Evolutionary conservation across 2,888 invertebrate species (phyloP), one percentile per base, ranked within the genome.

Genomic region (Alloscopus bannaensis): DNA sequence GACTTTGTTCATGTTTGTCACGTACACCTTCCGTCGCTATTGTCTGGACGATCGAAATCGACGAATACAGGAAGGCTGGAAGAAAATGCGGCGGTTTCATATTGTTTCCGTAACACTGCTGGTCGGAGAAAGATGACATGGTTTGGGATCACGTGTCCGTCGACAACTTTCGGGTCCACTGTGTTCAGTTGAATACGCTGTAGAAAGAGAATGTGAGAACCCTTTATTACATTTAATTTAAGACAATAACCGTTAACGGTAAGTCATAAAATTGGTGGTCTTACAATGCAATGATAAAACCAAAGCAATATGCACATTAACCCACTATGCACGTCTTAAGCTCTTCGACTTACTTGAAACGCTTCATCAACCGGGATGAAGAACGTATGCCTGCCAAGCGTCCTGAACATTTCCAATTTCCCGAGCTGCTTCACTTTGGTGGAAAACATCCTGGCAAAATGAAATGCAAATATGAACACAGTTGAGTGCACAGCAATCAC

Each of bases 301-400:
- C n/a, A n/a, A n/a, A n/a, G n/a, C n/a, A n/a, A n/a, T n/a, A n/a
- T n/a, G n/a, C n/a, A n/a, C n/a, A n/a, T n/a, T n/a, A n/a, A n/a
- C n/a, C n/a, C n/a, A n/a, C n/a, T n/a, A n/a, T n/a, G n/a, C n/a
- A n/a, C n/a, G n/a, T n/a, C n/a, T n/a, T n/a, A n/a, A n/a, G n/a
- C n/a, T n/a, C n/a, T n/a, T n/a, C 24, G 13, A 52, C 87, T 89
- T 90, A 95, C 95, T 92, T 93, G 93, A 87, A 95, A 95, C 77
- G 95, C 95, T 88, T 95, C 94, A 88, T 96, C 96, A 52, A 96
- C 93, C 6, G 97, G 96, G 86, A 97, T 93, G 87, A 97, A 95
- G 89, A 95, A 97, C 18, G 97, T 97, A 88, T 94, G 93, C 79
- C 93, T 91, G 62, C 95, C 95, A 84, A 93, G 93, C 36, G 92